phyloP scores from a whole-genome alignment of 2,113 vertebrate species.

The Aldabrachelys gigantea region DNA sequence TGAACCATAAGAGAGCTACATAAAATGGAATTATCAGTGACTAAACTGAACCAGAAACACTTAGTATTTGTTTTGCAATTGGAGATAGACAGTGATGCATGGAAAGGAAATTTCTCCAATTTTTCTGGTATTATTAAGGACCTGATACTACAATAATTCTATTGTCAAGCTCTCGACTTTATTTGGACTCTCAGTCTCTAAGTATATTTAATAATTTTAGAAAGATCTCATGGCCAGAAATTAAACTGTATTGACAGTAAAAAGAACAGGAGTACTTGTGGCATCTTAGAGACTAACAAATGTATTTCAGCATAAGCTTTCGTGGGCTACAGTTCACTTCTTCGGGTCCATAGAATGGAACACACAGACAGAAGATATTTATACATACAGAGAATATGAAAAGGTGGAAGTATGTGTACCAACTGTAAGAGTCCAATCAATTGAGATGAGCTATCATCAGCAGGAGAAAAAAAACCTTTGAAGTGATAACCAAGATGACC shows the following conservation, averaged over 20 bases:
- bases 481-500: too few species aligned
- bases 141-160: not conserved
- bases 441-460: too few species aligned
- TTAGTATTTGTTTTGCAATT: not conserved
- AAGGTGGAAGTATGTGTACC: too few species aligned
- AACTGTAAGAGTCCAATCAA: too few species aligned
- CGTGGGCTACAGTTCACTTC: too few species aligned
- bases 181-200: not conserved
- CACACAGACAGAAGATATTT: too few species aligned
- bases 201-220: not conserved
- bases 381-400: too few species aligned
- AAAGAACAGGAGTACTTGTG: too few species aligned
- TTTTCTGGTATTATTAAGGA: not conserved
- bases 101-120: not conserved
- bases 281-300: too few species aligned
- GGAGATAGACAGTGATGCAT: not conserved
- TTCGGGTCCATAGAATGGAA: too few species aligned
- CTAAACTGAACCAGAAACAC: not conserved
- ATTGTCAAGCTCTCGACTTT: not conserved
- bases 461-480: too few species aligned
- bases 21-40: not conserved
- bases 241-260: not conserved
- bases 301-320: too few species aligned
- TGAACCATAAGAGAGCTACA: not conserved
- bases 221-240: not conserved